Percentiles rank a stretch among this genome's conserved stretches.
phyloP scores from a whole-genome alignment of 2,888 invertebrate genomes.

The Drosophila nigricruria region DNA sequence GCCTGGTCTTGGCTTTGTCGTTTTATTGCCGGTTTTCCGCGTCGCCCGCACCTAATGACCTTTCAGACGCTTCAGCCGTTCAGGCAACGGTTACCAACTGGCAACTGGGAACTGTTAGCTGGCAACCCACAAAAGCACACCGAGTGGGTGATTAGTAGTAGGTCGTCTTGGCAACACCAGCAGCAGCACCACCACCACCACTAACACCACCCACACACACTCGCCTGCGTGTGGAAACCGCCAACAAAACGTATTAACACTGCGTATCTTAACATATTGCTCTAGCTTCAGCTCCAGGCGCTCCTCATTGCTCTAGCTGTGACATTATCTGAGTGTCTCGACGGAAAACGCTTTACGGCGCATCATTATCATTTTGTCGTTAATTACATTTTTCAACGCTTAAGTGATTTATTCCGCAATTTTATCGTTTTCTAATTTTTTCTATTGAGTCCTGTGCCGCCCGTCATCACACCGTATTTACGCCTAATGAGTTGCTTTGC shows the following conservation, averaged over 20 bases:
- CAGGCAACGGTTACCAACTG: slow-evolving; percentile 32
- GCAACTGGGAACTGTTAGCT: slow-evolving; percentile 23
- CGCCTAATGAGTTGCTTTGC: slow-evolving; percentile 64
- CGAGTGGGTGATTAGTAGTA: slow-evolving; percentile 69
- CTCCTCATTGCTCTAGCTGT: neutral
- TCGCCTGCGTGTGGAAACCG: slow-evolving; percentile 41
- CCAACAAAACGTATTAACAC: slow-evolving; percentile 64
- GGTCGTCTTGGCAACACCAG: slow-evolving; percentile 31
- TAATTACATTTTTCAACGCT: slow-evolving; percentile 78
- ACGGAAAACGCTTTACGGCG: slow-evolving; percentile 63
- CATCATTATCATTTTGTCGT: slow-evolving; percentile 81
- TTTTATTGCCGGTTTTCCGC: slow-evolving; percentile 61
- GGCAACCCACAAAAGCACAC: slow-evolving; percentile 15
- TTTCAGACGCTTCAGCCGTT: slow-evolving; percentile 44
- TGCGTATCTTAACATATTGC: slow-evolving; percentile 55
- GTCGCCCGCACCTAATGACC: slow-evolving; percentile 72
- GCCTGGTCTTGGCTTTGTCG: slow-evolving; percentile 53
- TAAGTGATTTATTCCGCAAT: slow-evolving; percentile 77
- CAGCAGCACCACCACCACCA: neutral
- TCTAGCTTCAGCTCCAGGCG: neutral
- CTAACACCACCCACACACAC: neutral
- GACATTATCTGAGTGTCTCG: slow-evolving; percentile 30
- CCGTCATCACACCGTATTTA: slow-evolving; percentile 25
- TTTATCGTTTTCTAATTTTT: slow-evolving; percentile 80
- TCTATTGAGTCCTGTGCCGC: slow-evolving; percentile 44